Percentiles rank a stretch among this genome's conserved stretches.
phyloP scores from a whole-genome alignment of 2,113 vertebrate genomes.

The Canis aureus region DNA sequence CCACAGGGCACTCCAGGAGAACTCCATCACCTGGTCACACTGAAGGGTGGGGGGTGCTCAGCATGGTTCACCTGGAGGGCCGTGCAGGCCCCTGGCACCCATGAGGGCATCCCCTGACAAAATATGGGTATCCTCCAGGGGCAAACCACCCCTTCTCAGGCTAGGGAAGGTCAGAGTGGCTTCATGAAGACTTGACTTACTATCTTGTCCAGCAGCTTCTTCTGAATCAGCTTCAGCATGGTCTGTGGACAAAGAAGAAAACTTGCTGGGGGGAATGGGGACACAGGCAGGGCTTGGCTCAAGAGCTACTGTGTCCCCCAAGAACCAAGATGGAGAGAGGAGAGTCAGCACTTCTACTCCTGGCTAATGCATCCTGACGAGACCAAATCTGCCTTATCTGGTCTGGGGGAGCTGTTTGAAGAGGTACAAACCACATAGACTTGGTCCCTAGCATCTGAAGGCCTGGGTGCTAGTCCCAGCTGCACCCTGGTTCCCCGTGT shows the following conservation, averaged over 20 bases:
- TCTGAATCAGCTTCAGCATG: conserved; percentile 98
- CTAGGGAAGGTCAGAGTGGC: background rate
- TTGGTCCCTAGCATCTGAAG: background rate
- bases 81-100: background rate
- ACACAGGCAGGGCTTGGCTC: too few relatives aligned
- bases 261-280: background rate
- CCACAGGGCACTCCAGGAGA: conserved; percentile 99
- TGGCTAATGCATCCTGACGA: background rate
- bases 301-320: background rate
- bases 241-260: conserved; percentile 88
- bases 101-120: background rate
- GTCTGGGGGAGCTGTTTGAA: background rate
- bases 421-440: background rate
- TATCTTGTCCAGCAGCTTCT: conserved; percentile 95
- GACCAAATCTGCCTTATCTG: rapidly evolving
- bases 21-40: conserved; percentile 99
- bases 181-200: conserved; percentile 87
- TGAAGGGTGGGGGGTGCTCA: conserved; percentile 66
- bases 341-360: rapidly evolving
- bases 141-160: background rate
- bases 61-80: rapidly evolving
- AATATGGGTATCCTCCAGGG: background rate
- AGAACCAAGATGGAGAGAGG: background rate
- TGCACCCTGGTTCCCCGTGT: rapidly evolving
- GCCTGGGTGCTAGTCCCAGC: background rate